Percentiles rank a stretch among this genome's conserved stretches.
Evolutionary conservation across 2,797 vertebrate genomes (phyloP).

Genomic region (Gobionotothen gibberifrons): DNA sequence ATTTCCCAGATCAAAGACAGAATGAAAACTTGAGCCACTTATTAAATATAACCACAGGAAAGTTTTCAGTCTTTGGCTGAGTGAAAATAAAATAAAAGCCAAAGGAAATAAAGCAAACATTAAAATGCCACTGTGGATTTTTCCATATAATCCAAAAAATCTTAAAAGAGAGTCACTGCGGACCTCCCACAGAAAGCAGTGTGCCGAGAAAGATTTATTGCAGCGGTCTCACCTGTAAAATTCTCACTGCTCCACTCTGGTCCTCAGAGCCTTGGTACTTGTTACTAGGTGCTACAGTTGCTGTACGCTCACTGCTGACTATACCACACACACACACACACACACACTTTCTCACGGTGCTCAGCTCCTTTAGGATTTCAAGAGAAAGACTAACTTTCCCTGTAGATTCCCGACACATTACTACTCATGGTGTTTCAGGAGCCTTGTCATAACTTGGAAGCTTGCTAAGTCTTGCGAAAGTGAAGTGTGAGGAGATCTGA

Average conservation of each 20-base stretch:
- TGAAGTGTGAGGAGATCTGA: constrained; percentile 76
- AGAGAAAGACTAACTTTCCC: constrained; percentile 47
- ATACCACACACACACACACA: constrained; percentile 21
- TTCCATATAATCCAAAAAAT: constrained; percentile 76
- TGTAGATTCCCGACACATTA: constrained; percentile 39
- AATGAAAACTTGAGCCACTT: constrained; percentile 68
- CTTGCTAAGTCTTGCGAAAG: constrained; percentile 75
- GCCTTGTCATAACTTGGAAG: constrained; percentile 66
- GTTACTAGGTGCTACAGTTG: constrained; percentile 39
- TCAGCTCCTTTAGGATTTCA: constrained; percentile 46
- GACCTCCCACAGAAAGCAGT: constrained; percentile 78
- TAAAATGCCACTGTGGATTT: constrained; percentile 75
- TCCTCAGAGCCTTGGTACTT: constrained; percentile 52
- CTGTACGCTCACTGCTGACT: constrained; percentile 39
- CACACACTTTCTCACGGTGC: constrained; percentile 51
- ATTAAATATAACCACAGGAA: constrained; percentile 76
- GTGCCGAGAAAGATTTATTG: constrained; percentile 50
- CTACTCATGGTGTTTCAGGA: constrained; percentile 56
- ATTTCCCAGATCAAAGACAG: constrained; percentile 67
- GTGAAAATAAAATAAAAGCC: constrained; percentile 60
- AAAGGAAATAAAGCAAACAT: constrained; percentile 78
- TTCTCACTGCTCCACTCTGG: constrained; percentile 43
- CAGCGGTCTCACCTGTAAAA: constrained; percentile 71
- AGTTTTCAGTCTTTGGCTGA: constrained; percentile 78
- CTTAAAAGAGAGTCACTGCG: constrained; percentile 55